A percentile compares a stretch with the other conserved stretches of the same genome.
phyloP scores from a whole-genome alignment of 2,888 invertebrate genomes.

The Artemia sinica region DNA sequence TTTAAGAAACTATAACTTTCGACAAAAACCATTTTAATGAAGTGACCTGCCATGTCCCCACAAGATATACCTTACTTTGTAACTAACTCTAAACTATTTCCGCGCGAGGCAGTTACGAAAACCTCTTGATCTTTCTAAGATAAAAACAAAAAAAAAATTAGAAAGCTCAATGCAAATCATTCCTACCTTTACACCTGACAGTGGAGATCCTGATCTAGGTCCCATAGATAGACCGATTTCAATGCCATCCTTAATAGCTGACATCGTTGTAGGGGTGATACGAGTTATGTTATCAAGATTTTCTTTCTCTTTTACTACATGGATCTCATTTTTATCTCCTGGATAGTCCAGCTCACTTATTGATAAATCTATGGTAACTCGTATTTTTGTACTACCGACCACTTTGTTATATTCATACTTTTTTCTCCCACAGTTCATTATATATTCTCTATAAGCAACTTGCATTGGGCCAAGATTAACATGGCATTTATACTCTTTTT shows the following conservation, averaged over 20 bases:
- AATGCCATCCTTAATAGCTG: constrained; percentile 54
- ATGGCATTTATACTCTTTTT: constrained; percentile 73
- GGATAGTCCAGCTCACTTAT: not conserved
- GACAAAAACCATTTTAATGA: too few relatives aligned
- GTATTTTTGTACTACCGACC: constrained; percentile 5
- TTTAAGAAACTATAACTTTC: too few relatives aligned
- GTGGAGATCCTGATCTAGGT: constrained; percentile 66
- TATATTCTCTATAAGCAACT: constrained; percentile 73
- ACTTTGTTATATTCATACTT: constrained; percentile 6
- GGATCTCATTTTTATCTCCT: constrained; percentile 5
- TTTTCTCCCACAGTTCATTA: constrained; percentile 33
- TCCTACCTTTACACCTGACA: constrained; percentile 30
- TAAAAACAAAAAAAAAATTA: too few relatives aligned
- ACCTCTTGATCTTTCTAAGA: too few relatives aligned
- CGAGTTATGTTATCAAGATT: constrained; percentile 40
- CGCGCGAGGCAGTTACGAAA: too few relatives aligned
- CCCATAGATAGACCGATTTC: constrained; percentile 53
- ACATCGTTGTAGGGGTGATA: constrained; percentile 46
- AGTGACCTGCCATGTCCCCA: too few relatives aligned
- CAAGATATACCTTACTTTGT: too few relatives aligned
- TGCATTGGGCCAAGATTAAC: constrained; percentile 76
- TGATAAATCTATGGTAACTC: constrained; percentile 24
- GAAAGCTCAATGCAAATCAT: not conserved
- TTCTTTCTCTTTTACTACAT: constrained; percentile 35
- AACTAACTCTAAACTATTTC: too few relatives aligned